Evolutionary conservation across 2,113 vertebrate genomes (phyloP), one percentile per base, ranked within the genome.

Genomic region (Brachyistius frenatus): DNA sequence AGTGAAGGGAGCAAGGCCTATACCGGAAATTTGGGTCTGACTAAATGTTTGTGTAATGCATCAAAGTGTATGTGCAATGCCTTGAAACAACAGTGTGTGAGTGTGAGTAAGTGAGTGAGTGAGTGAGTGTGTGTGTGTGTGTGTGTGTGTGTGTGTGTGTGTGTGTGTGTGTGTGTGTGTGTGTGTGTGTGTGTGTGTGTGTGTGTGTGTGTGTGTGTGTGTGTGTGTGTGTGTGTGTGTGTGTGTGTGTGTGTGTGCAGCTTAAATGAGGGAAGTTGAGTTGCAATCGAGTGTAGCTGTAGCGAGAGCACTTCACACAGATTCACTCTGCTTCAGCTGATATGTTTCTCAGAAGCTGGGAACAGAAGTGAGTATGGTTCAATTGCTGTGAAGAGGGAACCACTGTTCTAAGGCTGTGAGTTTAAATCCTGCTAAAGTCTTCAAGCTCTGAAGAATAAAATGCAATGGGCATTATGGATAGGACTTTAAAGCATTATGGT

Each of bases 401-500:
- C 2, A 37, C 9, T 44, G 41, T 44, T 44, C 23, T 23, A 23
- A 23, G 23, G 23, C 23, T 23, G 13, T 11, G 41, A 44, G 41
- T 44, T 44, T 10, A 10, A 44, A 10, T 44, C 10, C 41, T 44
- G 41, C 41, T 44, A 23, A 70, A 39, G 14, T 30, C 5, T 32
- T 73, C 23, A 58, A 30, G 70, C n/a, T 47, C 31, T 5, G 7
- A 32, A 30, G 36, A 54, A 50, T 36, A 35, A 58, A 78, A 67
- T 37, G 13, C 44, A 39, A 65, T 30, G 9, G 11, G 7, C 31
- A 5, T 10, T 3, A 62, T 35, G 1, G 0, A 49, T 7, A 8
- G 66, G 15, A 62, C 7, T 23, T 53, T 57, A 56, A 65, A 63
- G 39, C 14, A 50, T 72, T 71, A 49, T 30, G 5, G 49, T 73